These are phyloP conservation scores for Clinocottus analis DNA, from an alignment of 2,113 vertebrate species.

Conservation along the genomic window DNA sequence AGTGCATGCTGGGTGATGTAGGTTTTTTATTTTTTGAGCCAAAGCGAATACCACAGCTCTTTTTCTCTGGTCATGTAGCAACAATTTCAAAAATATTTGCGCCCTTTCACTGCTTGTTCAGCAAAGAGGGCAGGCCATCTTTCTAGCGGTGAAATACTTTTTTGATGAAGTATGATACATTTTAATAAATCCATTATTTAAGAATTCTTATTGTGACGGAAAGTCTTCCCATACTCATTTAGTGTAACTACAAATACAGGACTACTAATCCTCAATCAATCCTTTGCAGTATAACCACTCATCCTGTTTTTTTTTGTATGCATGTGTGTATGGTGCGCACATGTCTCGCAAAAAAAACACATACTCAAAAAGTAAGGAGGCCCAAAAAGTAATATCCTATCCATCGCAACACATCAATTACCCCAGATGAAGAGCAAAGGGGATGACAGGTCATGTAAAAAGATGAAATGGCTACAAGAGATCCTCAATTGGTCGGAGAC, in stretches of 20 bases:
- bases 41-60: too few species aligned
- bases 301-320: background rate
- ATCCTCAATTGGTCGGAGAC: conserved; percentile 5
- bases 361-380: conserved; percentile 30
- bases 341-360: conserved; percentile 7
- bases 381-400: conserved; percentile 36
- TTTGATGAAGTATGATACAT: background rate
- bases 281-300: conserved; percentile 8
- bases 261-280: background rate
- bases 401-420: conserved; percentile 64
- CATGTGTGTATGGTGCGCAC: background rate
- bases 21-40: too few species aligned
- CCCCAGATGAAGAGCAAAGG: conserved; percentile 21
- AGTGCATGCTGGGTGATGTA: background rate
- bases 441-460: conserved; percentile 37
- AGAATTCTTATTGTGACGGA: background rate
- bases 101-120: background rate
- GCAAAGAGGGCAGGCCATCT: background rate
- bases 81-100: background rate
- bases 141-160: background rate
- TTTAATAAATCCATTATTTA: background rate
- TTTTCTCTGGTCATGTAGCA: background rate
- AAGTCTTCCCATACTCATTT: background rate
- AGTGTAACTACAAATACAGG: background rate
- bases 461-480: conserved; percentile 29